Evolutionary conservation across 2,797 vertebrate genomes (phyloP).

Genomic region (Sebastiscus tertius): DNA sequence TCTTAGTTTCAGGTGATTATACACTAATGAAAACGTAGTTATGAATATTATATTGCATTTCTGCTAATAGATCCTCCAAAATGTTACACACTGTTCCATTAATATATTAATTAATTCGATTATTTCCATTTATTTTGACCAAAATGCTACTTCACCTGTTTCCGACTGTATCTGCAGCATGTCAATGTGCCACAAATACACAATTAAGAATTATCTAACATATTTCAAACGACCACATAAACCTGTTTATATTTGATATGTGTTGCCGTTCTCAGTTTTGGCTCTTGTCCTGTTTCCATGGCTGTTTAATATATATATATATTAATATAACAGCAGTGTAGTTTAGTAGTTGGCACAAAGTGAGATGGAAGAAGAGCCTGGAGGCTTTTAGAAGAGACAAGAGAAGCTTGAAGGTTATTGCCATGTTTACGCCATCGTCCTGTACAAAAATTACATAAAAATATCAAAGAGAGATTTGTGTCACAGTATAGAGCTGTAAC

Average conservation of each 20-base stretch:
- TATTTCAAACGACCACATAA: not conserved
- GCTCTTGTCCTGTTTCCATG: not conserved
- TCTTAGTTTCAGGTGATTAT: no score
- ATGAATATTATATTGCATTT: no score
- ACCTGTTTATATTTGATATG: not conserved
- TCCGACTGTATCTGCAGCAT: not conserved
- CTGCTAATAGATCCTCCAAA: no score
- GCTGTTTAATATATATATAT: not conserved
- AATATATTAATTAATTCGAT: not conserved
- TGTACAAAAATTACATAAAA: conserved; percentile 5
- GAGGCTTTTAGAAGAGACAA: not conserved
- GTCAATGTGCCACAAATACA: not conserved
- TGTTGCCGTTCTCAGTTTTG: not conserved
- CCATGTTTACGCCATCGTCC: not conserved
- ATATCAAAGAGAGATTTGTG: conserved; percentile 3
- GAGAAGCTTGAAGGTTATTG: not conserved
- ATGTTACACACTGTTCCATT: no score
- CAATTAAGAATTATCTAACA: not conserved
- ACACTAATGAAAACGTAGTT: fast-evolving
- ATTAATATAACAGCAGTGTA: not conserved
- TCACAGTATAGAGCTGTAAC: not conserved
- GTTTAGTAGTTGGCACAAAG: not conserved
- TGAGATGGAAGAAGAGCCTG: not conserved
- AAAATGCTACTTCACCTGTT: not conserved
- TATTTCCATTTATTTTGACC: not conserved